These are phyloP conservation scores for Netelia inedita DNA, from an alignment of 2,888 invertebrate genomes.

Conservation along the genomic window DNA sequence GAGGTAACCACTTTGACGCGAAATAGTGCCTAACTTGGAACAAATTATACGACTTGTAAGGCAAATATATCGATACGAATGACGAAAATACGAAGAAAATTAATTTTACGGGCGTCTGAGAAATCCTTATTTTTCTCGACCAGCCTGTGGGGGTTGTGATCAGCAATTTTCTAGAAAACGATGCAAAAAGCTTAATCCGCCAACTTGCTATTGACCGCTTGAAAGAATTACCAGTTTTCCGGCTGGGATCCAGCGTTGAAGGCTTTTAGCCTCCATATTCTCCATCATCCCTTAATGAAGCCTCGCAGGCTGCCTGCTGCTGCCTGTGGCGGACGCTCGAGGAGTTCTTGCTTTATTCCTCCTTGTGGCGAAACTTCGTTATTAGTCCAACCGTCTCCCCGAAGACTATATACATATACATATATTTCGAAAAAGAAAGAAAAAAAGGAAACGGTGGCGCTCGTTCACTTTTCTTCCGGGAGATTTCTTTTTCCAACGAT, in stretches of 20 bases:
- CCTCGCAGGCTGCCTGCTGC: slow-evolving; percentile 46
- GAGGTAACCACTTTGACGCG: neutral
- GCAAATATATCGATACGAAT: too few species aligned
- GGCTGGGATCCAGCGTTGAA: neutral
- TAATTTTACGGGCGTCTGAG: too few species aligned
- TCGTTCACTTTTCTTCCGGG: slow-evolving; percentile 32
- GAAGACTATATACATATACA: neutral
- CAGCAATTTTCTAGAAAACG: neutral
- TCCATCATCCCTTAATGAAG: slow-evolving; percentile 68
- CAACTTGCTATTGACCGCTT: neutral
- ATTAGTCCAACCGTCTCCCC: slow-evolving; percentile 63
- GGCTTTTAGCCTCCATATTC: slow-evolving; percentile 46
- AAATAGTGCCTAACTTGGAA: neutral
- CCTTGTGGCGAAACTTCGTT: slow-evolving; percentile 63
- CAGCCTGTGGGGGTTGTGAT: neutral
- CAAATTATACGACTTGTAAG: too few species aligned
- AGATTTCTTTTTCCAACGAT: slow-evolving; percentile 35
- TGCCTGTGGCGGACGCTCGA: slow-evolving; percentile 31
- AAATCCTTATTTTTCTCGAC: too few species aligned
- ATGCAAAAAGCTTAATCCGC: neutral
- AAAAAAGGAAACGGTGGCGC: neutral
- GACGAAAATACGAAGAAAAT: too few species aligned
- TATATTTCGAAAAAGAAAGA: neutral
- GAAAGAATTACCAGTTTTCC: slow-evolving; percentile 15
- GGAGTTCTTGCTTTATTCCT: slow-evolving; percentile 65